Conservation (phyloP, 2,888 invertebrate genomes). For the Syrista parreyssii region DNA sequence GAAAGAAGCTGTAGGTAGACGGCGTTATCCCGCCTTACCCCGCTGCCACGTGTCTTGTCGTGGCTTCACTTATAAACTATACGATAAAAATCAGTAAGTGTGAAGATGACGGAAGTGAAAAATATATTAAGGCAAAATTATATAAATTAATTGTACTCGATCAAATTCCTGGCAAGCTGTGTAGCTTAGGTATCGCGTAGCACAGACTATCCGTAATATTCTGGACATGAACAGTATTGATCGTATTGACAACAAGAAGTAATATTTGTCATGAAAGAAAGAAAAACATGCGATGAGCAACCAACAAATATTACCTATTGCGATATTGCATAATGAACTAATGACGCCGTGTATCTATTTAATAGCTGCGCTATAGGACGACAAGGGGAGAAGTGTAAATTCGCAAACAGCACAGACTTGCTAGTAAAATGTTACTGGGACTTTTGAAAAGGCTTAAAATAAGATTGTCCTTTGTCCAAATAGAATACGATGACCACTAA, state of each 20-base stretch:
- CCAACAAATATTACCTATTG: not conserved
- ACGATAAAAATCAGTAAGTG: not conserved
- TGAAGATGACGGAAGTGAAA: not conserved
- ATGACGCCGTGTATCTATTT: not conserved
- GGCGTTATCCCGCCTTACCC: too few species aligned
- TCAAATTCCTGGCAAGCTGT: not conserved
- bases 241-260: not conserved
- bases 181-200: not conserved
- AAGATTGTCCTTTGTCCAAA: not conserved
- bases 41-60: too few species aligned
- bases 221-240: not conserved
- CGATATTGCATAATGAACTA: not conserved
- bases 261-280: not conserved
- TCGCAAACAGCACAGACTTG: not conserved
- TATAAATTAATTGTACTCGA: not conserved
- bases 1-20: too few species aligned
- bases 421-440: not conserved
- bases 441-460: not conserved
- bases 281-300: not conserved
- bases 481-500: not conserved
- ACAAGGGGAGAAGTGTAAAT: not conserved
- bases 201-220: not conserved
- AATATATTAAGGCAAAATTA: not conserved
- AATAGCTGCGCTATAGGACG: not conserved
- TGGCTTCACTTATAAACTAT: too few species aligned